phyloP scores from a whole-genome alignment of 2,797 vertebrate species.

The Eulemur albifrons region DNA sequence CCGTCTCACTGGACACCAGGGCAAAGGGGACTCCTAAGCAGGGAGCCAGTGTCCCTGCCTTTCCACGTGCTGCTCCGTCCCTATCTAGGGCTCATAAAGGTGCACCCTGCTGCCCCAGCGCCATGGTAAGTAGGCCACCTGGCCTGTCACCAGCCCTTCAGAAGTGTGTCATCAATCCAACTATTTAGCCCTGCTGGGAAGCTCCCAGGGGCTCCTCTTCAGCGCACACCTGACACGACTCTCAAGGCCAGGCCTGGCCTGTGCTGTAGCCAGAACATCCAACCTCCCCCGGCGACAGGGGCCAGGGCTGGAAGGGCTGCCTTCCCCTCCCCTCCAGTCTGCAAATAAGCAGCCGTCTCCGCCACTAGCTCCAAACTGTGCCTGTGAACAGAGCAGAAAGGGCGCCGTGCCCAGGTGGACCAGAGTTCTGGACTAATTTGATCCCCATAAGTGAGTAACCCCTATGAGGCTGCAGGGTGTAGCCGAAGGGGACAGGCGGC shows the following conservation, averaged over 20 bases:
- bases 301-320: not conserved
- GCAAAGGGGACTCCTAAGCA: not conserved
- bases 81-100: not conserved
- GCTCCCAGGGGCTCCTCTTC: not conserved
- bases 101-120: not conserved
- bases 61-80: not conserved
- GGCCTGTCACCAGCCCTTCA: not conserved
- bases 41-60: not conserved
- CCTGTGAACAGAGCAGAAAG: not conserved
- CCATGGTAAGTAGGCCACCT: not conserved
- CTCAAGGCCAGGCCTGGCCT: not conserved
- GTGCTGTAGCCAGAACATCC: not conserved
- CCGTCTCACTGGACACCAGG: not conserved
- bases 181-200: not conserved
- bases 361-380: not conserved
- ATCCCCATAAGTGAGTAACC: not conserved
- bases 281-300: not conserved
- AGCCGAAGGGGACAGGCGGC: not conserved
- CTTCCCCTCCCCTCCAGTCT: not conserved
- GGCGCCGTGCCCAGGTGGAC: too few relatives aligned
- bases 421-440: too few relatives aligned
- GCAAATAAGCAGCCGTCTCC: not conserved
- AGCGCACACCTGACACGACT: not conserved
- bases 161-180: not conserved
- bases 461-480: not conserved